Conservation (phyloP, 2,888 invertebrate species). For the Lacanobia wlatinum region DNA sequence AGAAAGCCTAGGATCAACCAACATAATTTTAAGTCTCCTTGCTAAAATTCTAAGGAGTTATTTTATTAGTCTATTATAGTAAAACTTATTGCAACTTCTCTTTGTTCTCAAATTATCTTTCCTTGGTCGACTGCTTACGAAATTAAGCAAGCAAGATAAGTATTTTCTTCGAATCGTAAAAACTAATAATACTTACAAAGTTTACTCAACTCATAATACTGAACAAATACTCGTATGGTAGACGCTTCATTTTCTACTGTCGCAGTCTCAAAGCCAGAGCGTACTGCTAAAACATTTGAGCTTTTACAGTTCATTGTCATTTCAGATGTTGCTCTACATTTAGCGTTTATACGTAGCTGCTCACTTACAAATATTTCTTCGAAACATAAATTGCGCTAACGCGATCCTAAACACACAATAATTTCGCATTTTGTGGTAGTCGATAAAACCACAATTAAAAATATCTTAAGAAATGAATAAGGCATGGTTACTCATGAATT, state of each 20-base stretch:
- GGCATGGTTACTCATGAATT: slow-evolving; percentile 73
- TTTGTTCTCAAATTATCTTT: slow-evolving; percentile 28
- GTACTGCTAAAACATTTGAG: slow-evolving; percentile 16
- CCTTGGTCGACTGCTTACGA: slow-evolving; percentile 7
- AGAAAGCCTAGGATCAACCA: not conserved
- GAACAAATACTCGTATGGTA: slow-evolving; percentile 41
- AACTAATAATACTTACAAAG: slow-evolving; percentile 33
- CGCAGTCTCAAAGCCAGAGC: slow-evolving; percentile 1
- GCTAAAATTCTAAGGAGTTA: not conserved
- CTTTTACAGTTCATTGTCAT: slow-evolving; percentile 11
- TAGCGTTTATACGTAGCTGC: not conserved
- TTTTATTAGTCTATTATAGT: too few relatives aligned
- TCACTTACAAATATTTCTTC: not conserved
- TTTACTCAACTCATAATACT: slow-evolving; percentile 26
- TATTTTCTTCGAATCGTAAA: slow-evolving; percentile 37
- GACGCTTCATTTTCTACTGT: slow-evolving; percentile 23
- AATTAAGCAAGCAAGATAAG: slow-evolving; percentile 50
- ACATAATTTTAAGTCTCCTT: not conserved
- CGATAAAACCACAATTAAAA: slow-evolving; percentile 34
- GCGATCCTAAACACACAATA: not conserved
- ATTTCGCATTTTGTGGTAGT: slow-evolving; percentile 18
- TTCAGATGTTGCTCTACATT: slow-evolving; percentile 21
- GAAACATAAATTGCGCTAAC: slow-evolving; percentile 10
- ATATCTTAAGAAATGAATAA: slow-evolving; percentile 69
- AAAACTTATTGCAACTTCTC: not conserved